Evolutionary conservation across 2,113 vertebrate genomes (phyloP).

Genomic region (Tonatia bakeri): DNA sequence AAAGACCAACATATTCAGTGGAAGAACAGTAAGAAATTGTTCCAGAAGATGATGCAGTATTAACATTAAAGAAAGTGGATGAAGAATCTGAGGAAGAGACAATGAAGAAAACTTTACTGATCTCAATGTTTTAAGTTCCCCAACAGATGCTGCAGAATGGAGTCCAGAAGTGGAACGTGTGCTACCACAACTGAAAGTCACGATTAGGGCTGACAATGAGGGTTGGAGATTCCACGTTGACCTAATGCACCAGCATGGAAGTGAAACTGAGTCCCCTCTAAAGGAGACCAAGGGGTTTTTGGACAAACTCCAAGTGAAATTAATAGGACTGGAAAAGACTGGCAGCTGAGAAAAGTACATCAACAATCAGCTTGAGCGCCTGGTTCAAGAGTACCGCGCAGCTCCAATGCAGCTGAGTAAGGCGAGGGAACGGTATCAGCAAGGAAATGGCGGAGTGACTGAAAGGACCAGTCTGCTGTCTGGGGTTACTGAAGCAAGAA

Average conservation of each 20-base stretch:
- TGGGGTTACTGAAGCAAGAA: constrained; percentile 97
- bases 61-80: no score
- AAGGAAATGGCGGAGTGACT: constrained; percentile 90
- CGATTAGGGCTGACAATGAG: constrained; percentile 94
- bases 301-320: constrained; percentile 94
- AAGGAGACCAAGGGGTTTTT: constrained; percentile 91
- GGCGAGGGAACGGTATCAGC: constrained; percentile 91
- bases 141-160: constrained; percentile 91
- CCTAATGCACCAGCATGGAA: constrained; percentile 96
- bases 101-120: no score
- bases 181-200: constrained; percentile 94
- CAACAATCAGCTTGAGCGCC: constrained; percentile 92
- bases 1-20: no score
- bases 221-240: constrained; percentile 96
- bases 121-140: constrained; percentile 85
- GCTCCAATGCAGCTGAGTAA: constrained; percentile 92
- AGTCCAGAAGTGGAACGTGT: constrained; percentile 95
- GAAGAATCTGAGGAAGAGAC: no score
- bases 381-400: constrained; percentile 91
- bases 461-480: constrained; percentile 89
- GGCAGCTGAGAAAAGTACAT: constrained; percentile 96
- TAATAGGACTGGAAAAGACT: constrained; percentile 96
- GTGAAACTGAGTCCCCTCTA: constrained; percentile 91
- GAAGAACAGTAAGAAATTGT: no score
- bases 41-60: no score